Evolutionary conservation across 30 jellyfish, hydroid and myxozoan genomes (phyloP).

Genomic region (Cassiopea andromeda): DNA sequence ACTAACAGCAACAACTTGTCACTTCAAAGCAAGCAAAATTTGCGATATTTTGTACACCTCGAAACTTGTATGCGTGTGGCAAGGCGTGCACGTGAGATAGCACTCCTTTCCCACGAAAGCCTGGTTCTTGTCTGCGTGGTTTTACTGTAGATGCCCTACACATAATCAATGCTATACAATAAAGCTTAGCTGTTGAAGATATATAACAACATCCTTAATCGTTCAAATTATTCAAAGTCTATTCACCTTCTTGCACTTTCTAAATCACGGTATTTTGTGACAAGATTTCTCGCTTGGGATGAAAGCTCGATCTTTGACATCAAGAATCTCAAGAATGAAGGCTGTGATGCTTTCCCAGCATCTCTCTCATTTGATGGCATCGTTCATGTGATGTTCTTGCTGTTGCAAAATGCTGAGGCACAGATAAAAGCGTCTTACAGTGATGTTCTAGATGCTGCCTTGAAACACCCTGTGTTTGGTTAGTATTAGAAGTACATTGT

Average conservation of each 20-base stretch:
- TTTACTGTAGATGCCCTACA: no score
- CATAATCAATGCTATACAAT: no score
- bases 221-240: background rate
- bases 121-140: background rate
- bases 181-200: no score
- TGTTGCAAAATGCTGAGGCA: constrained; percentile 3
- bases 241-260: background rate
- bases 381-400: constrained; percentile 14
- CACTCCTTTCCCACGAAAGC: background rate
- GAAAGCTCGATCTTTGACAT: background rate
- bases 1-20: background rate
- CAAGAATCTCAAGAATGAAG: background rate
- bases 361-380: background rate
- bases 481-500: background rate
- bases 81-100: background rate
- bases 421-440: constrained; percentile 23
- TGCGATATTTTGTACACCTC: background rate
- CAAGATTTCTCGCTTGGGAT: constrained; percentile 9
- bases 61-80: background rate
- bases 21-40: background rate
- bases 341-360: background rate
- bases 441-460: constrained; percentile 44
- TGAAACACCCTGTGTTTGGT: constrained; percentile 62
- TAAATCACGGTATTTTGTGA: no score
- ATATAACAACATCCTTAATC: no score